Percentiles rank a stretch among this genome's conserved stretches.
Conservation (phyloP, 2,888 invertebrate genomes). For the Tanytarsus gracilentus region DNA sequence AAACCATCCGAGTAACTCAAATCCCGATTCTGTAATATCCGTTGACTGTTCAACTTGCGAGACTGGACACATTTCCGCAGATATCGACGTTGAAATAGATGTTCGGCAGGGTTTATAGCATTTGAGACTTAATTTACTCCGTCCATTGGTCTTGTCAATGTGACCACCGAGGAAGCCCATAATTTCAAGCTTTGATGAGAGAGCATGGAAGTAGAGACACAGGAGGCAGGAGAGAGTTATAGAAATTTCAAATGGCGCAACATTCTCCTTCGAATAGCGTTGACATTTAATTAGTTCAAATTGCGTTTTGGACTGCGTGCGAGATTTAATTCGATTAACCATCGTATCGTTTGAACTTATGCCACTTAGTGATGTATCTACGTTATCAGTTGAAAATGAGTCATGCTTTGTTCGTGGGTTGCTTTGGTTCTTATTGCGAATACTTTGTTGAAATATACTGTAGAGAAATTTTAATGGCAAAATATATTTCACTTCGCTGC, state of each 20-base stretch:
- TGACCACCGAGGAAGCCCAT: conserved; percentile 64
- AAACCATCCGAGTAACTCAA: conserved; percentile 60
- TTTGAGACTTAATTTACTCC: conserved; percentile 42
- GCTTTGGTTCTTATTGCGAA: conserved; percentile 15
- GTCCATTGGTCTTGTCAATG: conserved; percentile 30
- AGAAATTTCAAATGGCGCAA: conserved; percentile 37
- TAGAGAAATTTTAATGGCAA: conserved; percentile 31
- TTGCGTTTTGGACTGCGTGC: conserved; percentile 30
- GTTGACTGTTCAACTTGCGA: conserved; percentile 56
- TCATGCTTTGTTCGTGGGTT: conserved; percentile 16
- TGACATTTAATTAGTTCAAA: conserved; percentile 32
- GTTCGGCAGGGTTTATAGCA: conserved; percentile 57
- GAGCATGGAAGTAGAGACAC: conserved; percentile 61
- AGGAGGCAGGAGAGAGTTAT: conserved; percentile 53
- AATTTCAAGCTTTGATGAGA: conserved; percentile 60
- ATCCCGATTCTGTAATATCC: conserved; percentile 44
- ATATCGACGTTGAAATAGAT: conserved; percentile 52
- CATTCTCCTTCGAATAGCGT: conserved; percentile 31
- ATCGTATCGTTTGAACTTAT: conserved; percentile 16
- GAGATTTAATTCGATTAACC: conserved; percentile 23
- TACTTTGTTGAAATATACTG: conserved; percentile 29
- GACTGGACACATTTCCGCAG: conserved; percentile 71
- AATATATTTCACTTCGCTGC: conserved; percentile 41
- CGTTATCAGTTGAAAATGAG: conserved; percentile 29
- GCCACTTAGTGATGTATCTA: not conserved